Evolutionary conservation across 2,888 invertebrate species (phyloP).

Genomic region (Pomacea canaliculata): DNA sequence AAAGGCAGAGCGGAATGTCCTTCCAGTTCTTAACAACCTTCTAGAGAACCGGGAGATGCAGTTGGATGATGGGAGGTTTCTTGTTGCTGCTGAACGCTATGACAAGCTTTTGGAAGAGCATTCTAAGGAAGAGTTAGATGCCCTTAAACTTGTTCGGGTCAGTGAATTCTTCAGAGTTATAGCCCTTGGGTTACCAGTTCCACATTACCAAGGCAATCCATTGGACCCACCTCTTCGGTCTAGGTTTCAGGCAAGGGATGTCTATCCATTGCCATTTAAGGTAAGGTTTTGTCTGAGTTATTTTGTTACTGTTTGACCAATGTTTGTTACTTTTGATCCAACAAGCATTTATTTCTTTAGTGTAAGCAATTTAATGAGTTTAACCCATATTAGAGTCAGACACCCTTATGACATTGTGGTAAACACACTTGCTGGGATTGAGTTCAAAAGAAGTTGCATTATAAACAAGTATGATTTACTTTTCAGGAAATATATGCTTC

Average conservation of each 20-base stretch:
- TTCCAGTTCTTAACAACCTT: constrained; percentile 95
- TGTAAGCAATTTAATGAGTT: no score
- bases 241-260: constrained; percentile 92
- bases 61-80: constrained; percentile 93
- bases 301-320: neutral
- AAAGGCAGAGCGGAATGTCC: constrained; percentile 95
- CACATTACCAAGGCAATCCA: constrained; percentile 81
- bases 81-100: constrained; percentile 89
- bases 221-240: constrained; percentile 95
- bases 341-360: neutral
- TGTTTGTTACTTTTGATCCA: no score
- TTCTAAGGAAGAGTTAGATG: constrained; percentile 81
- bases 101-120: constrained; percentile 90
- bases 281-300: constrained; percentile 33
- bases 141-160: constrained; percentile 91
- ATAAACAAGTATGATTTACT: constrained; percentile 4
- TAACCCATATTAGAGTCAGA: no score
- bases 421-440: no score
- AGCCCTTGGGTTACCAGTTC: constrained; percentile 68
- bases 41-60: constrained; percentile 99
- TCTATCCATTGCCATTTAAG: constrained; percentile 75
- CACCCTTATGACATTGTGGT: no score
- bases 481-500: constrained; percentile 75
- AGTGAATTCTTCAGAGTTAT: constrained; percentile 86
- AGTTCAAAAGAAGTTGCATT: no score